Percentiles rank a stretch among this genome's conserved stretches.
phyloP scores from a whole-genome alignment of 1,140 invertebrate species.

The Papilio helenus region DNA sequence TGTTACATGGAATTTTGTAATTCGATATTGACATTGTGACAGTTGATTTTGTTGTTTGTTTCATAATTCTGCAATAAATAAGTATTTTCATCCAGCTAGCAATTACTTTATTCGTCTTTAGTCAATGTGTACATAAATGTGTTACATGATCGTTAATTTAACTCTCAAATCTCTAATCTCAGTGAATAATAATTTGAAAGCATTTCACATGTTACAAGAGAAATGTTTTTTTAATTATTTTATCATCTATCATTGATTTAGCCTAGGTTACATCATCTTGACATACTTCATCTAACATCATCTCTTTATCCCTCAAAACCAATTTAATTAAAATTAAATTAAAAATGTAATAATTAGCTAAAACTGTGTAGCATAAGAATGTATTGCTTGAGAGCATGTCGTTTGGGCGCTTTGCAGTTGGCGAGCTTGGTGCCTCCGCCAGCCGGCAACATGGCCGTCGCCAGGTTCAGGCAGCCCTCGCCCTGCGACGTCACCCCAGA shows the following conservation, averaged over 20 bases:
- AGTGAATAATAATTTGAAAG: background rate
- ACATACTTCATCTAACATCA: constrained; percentile 1
- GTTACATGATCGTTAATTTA: background rate
- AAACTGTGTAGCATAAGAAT: background rate
- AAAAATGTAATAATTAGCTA: background rate
- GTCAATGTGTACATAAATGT: background rate
- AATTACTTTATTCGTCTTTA: background rate
- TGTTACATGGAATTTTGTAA: background rate
- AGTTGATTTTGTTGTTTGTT: background rate
- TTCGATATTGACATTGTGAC: background rate
- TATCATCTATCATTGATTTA: background rate
- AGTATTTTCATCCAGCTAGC: background rate
- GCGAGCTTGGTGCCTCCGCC: background rate
- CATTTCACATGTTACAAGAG: background rate
- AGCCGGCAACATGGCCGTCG: background rate
- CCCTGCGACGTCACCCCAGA: constrained; percentile 55
- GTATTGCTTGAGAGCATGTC: constrained; percentile 23
- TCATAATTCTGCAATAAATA: background rate
- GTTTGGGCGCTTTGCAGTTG: background rate
- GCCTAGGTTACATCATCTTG: background rate
- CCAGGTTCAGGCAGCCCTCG: constrained; percentile 46
- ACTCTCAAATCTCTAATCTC: background rate
- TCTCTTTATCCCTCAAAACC: background rate
- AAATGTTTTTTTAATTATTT: background rate
- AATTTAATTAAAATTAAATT: constrained; percentile 10